Evolutionary conservation across 2,888 invertebrate genomes (phyloP).

Genomic region (Pseudeuparius sepicola): DNA sequence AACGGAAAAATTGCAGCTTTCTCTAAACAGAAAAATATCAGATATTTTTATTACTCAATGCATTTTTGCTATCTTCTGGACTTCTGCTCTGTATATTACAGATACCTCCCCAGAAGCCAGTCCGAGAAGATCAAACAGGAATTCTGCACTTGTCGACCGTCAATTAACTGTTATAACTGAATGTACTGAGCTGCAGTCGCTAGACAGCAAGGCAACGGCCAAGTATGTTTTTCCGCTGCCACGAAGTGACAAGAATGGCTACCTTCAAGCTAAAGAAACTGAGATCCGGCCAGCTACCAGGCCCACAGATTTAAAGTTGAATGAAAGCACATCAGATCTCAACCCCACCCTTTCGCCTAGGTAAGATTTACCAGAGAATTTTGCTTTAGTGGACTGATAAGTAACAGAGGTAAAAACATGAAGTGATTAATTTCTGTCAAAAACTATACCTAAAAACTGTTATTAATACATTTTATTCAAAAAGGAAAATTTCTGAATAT

Average conservation of each 20-base stretch:
- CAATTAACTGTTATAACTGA: constrained; percentile 58
- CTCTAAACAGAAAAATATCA: too few species aligned
- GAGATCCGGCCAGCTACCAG: constrained; percentile 21
- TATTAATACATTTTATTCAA: too few species aligned
- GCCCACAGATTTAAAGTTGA: constrained; percentile 27
- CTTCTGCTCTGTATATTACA: too few species aligned
- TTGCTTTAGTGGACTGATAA: too few species aligned
- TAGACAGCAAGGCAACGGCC: constrained; percentile 45
- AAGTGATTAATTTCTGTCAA: too few species aligned
- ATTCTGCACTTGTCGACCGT: constrained; percentile 53
- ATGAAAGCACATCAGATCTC: constrained; percentile 22
- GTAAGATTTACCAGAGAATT: too few species aligned
- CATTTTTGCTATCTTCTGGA: too few species aligned
- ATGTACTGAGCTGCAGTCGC: constrained; percentile 57
- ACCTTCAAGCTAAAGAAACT: constrained; percentile 45
- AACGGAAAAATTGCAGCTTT: too few species aligned
- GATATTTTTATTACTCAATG: too few species aligned
- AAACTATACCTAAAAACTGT: too few species aligned
- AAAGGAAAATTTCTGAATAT: too few species aligned
- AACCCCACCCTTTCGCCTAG: constrained; percentile 26
- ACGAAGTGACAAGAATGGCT: constrained; percentile 44
- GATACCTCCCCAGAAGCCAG: constrained; percentile 52
- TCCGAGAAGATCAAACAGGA: constrained; percentile 49
- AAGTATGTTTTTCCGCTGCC: constrained; percentile 38
- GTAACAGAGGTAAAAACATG: too few species aligned